Evolutionary conservation across 2,888 invertebrate species (phyloP), one percentile per base, ranked within the genome.

Genomic region (Reticulitermes lucifugus): DNA sequence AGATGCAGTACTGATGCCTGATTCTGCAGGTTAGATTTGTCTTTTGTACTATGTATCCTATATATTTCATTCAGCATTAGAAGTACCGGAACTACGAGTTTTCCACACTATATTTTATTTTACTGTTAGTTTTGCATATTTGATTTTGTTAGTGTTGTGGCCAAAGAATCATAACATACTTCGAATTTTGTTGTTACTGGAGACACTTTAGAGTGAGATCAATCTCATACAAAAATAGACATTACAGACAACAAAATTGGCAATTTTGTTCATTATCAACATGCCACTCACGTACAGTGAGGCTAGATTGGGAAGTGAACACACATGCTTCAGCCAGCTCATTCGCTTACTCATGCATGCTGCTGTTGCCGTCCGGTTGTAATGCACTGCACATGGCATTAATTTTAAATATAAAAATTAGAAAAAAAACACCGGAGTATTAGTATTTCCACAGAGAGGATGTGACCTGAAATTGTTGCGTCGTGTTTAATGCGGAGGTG

Each of bases 351-450:
- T 65, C 65, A 65, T 65, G 65, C 65, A 25, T 65, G 9, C 65
- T 65, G 65, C 5, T 65, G 65, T 65, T 41, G 2, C 51, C 3
- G 46, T 46, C 43, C 46, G 7, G n/a, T 77, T 46, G 77, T 77
- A 21, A 77, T 43, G 77, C 46, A 46, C 12, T 77, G n/a, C 46
- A 77, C 77, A 77, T 77, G 77, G 7, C 43, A 77, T 46, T 77
- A 77, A 77, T 77, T 77, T 77, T 77, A 77, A 77, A 77, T 46
- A 77, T 77, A 77, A 77, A 77, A 77, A 77, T 77, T 77, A 46
- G 46, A 77, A 77, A 46, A 46, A 75, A 35, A 35, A 35, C 35
- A 35, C 35, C 2, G 35, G 35, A 2, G 21, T 43, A 75, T 41
- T 18, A 41, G 41, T 43, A 43, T 75, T 75, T 75, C 75, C 75